Percentiles rank a stretch among this genome's conserved stretches.
phyloP scores from a whole-genome alignment of 2,797 vertebrate species.

The Artibeus jamaicensis region DNA sequence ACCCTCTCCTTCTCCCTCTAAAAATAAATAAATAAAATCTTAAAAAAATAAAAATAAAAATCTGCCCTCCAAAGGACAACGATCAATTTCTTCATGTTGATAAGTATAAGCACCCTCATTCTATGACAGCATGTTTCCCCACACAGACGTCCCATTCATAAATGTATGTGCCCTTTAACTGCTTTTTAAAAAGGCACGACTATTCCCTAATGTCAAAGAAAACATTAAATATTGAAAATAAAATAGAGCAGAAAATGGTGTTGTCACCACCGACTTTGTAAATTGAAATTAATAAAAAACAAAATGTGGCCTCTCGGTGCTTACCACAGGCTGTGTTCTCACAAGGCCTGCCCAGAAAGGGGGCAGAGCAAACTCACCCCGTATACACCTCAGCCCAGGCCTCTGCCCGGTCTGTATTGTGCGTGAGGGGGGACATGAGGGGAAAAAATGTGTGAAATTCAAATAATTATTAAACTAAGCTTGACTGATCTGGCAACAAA shows the following conservation, averaged over 20 bases:
- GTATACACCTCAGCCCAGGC: too few relatives aligned
- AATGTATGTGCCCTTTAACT: background rate
- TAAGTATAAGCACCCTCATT: background rate
- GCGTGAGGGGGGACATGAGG: too few relatives aligned
- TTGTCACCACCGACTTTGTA: conserved; percentile 39
- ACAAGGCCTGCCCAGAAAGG: too few relatives aligned
- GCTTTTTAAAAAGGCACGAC: background rate
- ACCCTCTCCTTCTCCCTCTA: too few relatives aligned
- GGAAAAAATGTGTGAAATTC: conserved; percentile 46
- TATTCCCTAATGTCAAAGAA: conserved; percentile 8
- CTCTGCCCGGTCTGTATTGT: too few relatives aligned
- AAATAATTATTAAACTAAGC: conserved; percentile 56
- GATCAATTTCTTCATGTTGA: background rate
- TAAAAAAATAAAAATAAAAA: background rate
- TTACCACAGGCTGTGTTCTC: too few relatives aligned
- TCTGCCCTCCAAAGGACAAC: background rate
- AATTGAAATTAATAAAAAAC: conserved; percentile 56
- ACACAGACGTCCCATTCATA: background rate
- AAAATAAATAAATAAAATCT: too few relatives aligned
- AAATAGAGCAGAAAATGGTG: conserved; percentile 49
- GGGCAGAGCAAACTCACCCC: too few relatives aligned
- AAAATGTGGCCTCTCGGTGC: background rate
- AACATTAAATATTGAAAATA: conserved; percentile 33
- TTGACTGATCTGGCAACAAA: conserved; percentile 66
- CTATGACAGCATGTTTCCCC: background rate